A percentile compares a stretch with the other conserved stretches of the same genome.
Evolutionary conservation across 2,888 invertebrate genomes (phyloP).

Genomic region (Drosophila helvetica): DNA sequence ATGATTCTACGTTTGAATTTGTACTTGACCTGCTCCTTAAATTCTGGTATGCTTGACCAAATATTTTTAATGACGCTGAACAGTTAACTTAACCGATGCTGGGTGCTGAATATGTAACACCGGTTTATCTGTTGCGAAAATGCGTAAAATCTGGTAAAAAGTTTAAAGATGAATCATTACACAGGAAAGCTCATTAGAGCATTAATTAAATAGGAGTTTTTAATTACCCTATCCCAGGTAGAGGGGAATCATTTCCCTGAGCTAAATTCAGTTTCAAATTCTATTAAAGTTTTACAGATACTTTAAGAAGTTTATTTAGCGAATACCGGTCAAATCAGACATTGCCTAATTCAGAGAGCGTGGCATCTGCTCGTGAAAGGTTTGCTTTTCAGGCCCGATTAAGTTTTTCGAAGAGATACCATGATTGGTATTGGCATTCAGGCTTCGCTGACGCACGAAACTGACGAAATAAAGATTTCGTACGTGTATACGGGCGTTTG

Average conservation of each 20-base stretch:
- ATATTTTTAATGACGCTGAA: not conserved
- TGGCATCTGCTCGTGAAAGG: not conserved
- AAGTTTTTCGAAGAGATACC: not conserved
- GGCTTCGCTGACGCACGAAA: constrained; percentile 54
- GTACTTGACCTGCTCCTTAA: not conserved
- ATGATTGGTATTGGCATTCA: not conserved
- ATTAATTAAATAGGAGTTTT: not conserved
- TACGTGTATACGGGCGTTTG: constrained; percentile 51
- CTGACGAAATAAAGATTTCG: constrained; percentile 60
- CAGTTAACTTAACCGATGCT: not conserved
- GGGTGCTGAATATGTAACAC: not conserved
- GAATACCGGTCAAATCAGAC: not conserved
- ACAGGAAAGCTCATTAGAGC: not conserved
- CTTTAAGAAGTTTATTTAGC: not conserved
- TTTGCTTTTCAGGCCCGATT: not conserved
- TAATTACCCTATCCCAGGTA: not conserved
- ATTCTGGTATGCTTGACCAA: not conserved
- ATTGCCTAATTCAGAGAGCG: not conserved
- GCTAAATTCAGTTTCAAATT: not conserved
- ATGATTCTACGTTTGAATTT: not conserved
- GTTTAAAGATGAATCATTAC: not conserved
- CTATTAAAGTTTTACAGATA: not conserved
- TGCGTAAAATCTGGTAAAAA: not conserved
- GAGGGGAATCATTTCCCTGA: not conserved
- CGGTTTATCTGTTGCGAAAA: not conserved